A percentile compares a stretch with the other conserved stretches of the same genome.
Conservation (phyloP, 23 tunicate genomes). For the Ascidia mentula region DNA sequence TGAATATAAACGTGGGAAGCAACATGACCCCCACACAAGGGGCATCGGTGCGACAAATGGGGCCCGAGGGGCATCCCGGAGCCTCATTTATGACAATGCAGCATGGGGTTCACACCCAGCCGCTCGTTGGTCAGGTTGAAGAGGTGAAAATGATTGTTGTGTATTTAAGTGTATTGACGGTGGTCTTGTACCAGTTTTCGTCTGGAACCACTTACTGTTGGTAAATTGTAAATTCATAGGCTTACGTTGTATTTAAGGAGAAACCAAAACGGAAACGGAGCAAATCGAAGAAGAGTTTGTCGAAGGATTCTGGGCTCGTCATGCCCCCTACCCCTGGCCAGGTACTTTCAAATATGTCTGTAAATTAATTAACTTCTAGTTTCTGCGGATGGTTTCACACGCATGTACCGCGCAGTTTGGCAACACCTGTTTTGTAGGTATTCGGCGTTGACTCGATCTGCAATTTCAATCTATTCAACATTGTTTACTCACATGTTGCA, state of each 20-base stretch:
- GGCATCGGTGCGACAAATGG: conserved; percentile 8
- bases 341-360: background rate
- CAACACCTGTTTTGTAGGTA: no score
- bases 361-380: no score
- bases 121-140: background rate
- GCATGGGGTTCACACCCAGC: background rate
- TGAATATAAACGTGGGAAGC: conserved; percentile 43
- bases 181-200: background rate
- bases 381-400: no score
- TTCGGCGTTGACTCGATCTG: no score
- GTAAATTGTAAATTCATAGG: background rate
- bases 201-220: background rate
- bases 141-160: background rate
- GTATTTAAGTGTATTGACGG: no score
- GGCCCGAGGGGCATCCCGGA: conserved; percentile 6
- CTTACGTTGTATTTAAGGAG: conserved; percentile 18
- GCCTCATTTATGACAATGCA: conserved; percentile 29
- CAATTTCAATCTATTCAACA: no score
- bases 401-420: no score
- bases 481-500: no score
- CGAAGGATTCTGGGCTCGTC: conserved; percentile 25
- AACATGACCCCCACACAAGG: conserved; percentile 50
- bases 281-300: conserved; percentile 36
- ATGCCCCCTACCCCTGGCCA: conserved; percentile 14
- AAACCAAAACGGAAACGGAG: conserved; percentile 75